These are phyloP conservation scores for Prorops nasuta DNA, from an alignment of 1,140 invertebrate genomes.

Conservation along the genomic window DNA sequence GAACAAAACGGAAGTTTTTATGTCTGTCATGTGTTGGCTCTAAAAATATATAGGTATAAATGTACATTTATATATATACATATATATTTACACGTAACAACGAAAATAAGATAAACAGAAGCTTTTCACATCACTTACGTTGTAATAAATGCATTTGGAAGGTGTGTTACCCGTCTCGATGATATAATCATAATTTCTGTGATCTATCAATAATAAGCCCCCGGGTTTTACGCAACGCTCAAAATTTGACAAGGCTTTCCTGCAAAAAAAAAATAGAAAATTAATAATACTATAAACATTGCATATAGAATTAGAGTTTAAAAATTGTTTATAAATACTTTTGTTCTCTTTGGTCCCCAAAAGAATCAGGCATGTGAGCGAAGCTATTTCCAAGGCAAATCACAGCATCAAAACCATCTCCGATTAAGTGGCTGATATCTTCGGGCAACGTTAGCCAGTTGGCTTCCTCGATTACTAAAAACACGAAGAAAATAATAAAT, in stretches of 20 bases:
- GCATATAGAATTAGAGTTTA: too few relatives aligned
- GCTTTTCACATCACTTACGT: constrained; percentile 62
- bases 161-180: constrained; percentile 72
- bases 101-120: not conserved
- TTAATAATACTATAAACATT: not conserved
- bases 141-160: constrained; percentile 82
- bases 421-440: constrained; percentile 65
- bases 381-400: constrained; percentile 89
- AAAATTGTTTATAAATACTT: constrained; percentile 60
- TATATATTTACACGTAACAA: constrained; percentile 2
- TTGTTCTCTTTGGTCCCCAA: constrained; percentile 76
- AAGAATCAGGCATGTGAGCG: constrained; percentile 78
- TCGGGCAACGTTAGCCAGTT: constrained; percentile 74
- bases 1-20: constrained; percentile 78
- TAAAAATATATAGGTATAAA: constrained; percentile 48
- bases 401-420: constrained; percentile 73
- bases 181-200: constrained; percentile 84
- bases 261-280: constrained; percentile 35
- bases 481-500: too few relatives aligned
- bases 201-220: constrained; percentile 82
- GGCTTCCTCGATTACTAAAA: constrained; percentile 76
- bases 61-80: constrained; percentile 5
- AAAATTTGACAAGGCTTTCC: constrained; percentile 72
- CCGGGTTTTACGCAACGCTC: constrained; percentile 78
- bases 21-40: constrained; percentile 77